Evolutionary conservation across 2,888 invertebrate species (phyloP).

Genomic region (Patella depressa): DNA sequence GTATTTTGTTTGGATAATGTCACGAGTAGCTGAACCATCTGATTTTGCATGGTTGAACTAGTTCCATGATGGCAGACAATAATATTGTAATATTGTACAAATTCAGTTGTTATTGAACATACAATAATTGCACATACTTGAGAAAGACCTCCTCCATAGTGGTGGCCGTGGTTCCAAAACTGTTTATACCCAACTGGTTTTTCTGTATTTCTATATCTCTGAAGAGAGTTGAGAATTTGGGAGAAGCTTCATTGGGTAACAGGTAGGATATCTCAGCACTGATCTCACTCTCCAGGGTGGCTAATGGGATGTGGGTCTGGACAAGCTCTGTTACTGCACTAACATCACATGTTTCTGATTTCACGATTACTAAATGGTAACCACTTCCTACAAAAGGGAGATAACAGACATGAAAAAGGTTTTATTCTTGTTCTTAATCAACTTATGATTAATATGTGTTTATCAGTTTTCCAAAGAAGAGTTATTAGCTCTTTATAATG

Average conservation of each 20-base stretch:
- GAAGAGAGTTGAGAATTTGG: slow-evolving; percentile 59
- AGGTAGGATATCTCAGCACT: slow-evolving; percentile 65
- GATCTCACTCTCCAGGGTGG: slow-evolving; percentile 74
- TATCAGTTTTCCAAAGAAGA: no score
- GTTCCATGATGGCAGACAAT: no score
- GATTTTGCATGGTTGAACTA: no score
- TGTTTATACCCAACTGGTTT: slow-evolving; percentile 78
- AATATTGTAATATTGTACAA: no score
- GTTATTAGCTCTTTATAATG: no score
- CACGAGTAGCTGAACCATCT: no score
- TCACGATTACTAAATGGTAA: slow-evolving; percentile 82
- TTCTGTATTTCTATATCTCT: slow-evolving; percentile 56
- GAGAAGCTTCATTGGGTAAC: slow-evolving; percentile 60
- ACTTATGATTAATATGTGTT: no score
- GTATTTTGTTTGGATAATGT: no score
- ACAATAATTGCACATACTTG: slow-evolving; percentile 48
- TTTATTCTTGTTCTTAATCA: no score
- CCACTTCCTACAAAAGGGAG: slow-evolving; percentile 78
- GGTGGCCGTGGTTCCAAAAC: slow-evolving; percentile 88
- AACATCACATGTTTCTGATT: slow-evolving; percentile 73
- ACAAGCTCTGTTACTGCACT: slow-evolving; percentile 76
- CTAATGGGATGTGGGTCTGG: slow-evolving; percentile 77
- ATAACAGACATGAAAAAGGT: no score
- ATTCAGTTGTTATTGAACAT: neutral
- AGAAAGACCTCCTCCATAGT: slow-evolving; percentile 87